A percentile compares a stretch with the other conserved stretches of the same genome.
Evolutionary conservation across 2,888 invertebrate genomes (phyloP).

Genomic region (Oscheius sp.): DNA sequence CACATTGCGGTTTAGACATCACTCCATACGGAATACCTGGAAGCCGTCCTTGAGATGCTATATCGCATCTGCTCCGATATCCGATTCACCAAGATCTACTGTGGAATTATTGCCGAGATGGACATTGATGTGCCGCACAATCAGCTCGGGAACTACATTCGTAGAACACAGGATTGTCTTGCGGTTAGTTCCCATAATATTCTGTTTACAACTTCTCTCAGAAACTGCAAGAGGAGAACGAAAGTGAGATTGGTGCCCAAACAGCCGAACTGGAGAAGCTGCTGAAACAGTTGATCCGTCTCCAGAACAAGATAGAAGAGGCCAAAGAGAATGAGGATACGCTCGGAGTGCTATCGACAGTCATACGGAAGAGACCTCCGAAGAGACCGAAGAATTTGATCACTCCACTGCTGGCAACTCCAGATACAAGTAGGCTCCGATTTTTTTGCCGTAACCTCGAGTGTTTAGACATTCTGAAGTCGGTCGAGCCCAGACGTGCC

Average conservation of each 20-base stretch:
- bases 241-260: background rate
- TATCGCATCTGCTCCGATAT: background rate
- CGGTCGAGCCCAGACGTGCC: too few species aligned
- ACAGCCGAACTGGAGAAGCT: conserved; percentile 2
- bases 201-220: background rate
- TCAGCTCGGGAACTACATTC: background rate
- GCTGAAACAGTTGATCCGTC: background rate
- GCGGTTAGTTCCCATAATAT: background rate
- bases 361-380: too few species aligned
- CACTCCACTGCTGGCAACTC: too few species aligned
- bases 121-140: background rate
- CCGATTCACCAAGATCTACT: conserved; percentile 1
- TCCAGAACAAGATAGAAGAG: background rate
- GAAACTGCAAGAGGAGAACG: background rate
- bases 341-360: too few species aligned
- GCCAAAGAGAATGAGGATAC: background rate
- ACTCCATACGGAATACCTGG: background rate
- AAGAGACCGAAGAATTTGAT: too few species aligned
- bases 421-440: too few species aligned
- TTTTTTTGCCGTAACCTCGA: too few species aligned
- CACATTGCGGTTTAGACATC: background rate
- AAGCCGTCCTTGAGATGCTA: conserved; percentile 2
- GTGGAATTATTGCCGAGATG: background rate
- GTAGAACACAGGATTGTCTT: background rate
- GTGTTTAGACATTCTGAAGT: too few species aligned